phyloP scores from a whole-genome alignment of 2,797 vertebrate genomes.

The Momotus momota region DNA sequence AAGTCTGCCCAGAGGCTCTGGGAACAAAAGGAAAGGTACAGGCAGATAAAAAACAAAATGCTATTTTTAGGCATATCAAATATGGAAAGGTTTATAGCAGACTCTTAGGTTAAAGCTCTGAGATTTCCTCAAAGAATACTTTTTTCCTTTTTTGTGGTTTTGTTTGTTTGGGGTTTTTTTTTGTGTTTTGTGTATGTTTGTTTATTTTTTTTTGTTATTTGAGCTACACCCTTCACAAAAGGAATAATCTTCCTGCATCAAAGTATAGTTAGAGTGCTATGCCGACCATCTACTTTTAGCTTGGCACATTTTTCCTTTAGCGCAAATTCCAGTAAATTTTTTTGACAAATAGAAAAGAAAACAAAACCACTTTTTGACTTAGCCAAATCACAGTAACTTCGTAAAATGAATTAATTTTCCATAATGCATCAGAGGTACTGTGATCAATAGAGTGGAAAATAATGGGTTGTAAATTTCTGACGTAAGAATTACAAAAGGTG shows the following conservation, averaged over 20 bases:
- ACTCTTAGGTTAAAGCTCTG: not conserved
- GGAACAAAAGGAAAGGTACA: not conserved
- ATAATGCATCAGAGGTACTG: not conserved
- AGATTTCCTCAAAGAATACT: not conserved
- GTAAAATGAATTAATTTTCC: slow-evolving; percentile 52
- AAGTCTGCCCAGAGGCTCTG: not conserved
- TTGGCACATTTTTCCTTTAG: slow-evolving; percentile 1
- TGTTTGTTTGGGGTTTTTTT: not conserved
- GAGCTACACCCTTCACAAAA: not conserved
- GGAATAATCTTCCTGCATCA: not conserved
- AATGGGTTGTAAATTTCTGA: slow-evolving; percentile 1
- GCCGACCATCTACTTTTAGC: not conserved
- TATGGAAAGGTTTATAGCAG: not conserved
- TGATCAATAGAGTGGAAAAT: slow-evolving; percentile 5
- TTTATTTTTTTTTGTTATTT: not conserved
- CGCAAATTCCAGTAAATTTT: slow-evolving; percentile 50
- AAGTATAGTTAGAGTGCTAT: not conserved
- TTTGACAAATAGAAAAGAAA: slow-evolving; percentile 50
- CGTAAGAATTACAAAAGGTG: not conserved
- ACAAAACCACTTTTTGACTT: slow-evolving; percentile 25
- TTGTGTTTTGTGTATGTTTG: not conserved
- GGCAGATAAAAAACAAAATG: not conserved
- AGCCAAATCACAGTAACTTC: slow-evolving; percentile 58
- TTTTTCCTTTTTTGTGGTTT: not conserved
- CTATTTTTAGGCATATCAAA: not conserved